Percentiles rank a stretch among this genome's conserved stretches.
Conservation (phyloP, 2,888 invertebrate species). For the Pyralis farinalis region DNA sequence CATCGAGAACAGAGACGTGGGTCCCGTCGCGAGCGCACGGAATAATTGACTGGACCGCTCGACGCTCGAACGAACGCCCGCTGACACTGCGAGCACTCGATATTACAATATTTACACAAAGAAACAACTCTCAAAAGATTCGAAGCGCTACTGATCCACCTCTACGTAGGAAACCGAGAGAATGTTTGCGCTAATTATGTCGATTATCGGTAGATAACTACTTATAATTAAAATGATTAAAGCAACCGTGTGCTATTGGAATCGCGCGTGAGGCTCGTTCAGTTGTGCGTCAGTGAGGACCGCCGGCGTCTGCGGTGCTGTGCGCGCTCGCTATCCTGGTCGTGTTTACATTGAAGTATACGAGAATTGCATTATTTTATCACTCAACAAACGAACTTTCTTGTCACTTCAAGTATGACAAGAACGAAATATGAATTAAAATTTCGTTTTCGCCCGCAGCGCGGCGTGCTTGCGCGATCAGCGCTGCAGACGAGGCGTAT, state of each 20-base stretch:
- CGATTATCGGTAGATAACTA: constrained; percentile 69
- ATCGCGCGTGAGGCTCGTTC: constrained; percentile 60
- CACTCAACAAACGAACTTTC: background rate
- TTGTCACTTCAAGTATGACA: background rate
- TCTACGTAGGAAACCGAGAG: constrained; percentile 76
- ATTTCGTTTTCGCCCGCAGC: constrained; percentile 18
- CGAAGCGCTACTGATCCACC: constrained; percentile 75
- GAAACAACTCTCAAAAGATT: constrained; percentile 59
- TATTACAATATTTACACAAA: constrained; percentile 76
- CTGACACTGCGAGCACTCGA: constrained; percentile 56
- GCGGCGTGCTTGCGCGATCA: constrained; percentile 22
- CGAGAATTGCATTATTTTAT: background rate
- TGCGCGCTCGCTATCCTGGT: constrained; percentile 10
- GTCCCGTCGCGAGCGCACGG: constrained; percentile 51
- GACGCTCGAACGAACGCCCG: constrained; percentile 39
- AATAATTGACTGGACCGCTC: constrained; percentile 75
- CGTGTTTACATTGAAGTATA: background rate
- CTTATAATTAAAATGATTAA: constrained; percentile 74
- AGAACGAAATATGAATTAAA: constrained; percentile 5
- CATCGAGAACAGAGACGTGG: constrained; percentile 51
- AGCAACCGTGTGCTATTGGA: constrained; percentile 70
- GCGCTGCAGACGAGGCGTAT: constrained; percentile 25
- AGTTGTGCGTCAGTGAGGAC: constrained; percentile 50
- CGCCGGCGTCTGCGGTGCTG: constrained; percentile 14
- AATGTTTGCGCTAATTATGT: constrained; percentile 65